Percentiles rank a stretch among this genome's conserved stretches.
phyloP scores from a whole-genome alignment of 2,113 vertebrate genomes.

The Melanotaenia duboulayi region DNA sequence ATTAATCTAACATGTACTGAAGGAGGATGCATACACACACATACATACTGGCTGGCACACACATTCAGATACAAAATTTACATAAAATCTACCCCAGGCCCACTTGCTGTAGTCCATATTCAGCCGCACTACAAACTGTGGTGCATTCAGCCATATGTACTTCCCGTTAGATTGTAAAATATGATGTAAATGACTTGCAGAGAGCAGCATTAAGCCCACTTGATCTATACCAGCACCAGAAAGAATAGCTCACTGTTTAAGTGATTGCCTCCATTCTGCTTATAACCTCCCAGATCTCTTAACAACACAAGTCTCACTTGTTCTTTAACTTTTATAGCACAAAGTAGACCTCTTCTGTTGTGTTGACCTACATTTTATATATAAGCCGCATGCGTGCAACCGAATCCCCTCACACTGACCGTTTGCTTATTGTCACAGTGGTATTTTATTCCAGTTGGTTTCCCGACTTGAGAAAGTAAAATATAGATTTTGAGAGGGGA shows the following conservation, averaged over 20 bases:
- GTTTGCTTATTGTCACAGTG: constrained; percentile 42
- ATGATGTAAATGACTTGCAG: constrained; percentile 48
- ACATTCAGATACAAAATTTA: constrained; percentile 43
- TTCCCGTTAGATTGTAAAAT: constrained; percentile 45
- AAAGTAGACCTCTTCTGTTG: constrained; percentile 37
- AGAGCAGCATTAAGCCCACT: constrained; percentile 52
- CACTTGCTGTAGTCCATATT: constrained; percentile 41
- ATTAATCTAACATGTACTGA: constrained; percentile 70
- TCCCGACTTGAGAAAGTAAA: constrained; percentile 31
- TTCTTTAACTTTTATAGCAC: constrained; percentile 30
- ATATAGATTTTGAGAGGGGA: constrained; percentile 31
- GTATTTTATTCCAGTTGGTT: constrained; percentile 26
- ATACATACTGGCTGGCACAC: constrained; percentile 31
- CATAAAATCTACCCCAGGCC: constrained; percentile 48
- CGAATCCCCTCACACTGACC: constrained; percentile 9
- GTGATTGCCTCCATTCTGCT: constrained; percentile 63
- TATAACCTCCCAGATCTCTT: constrained; percentile 60
- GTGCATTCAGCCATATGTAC: constrained; percentile 56
- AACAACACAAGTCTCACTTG: constrained; percentile 32
- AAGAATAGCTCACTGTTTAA: constrained; percentile 44
- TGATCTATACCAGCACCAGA: constrained; percentile 53
- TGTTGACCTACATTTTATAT: constrained; percentile 39
- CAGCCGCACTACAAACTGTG: constrained; percentile 32
- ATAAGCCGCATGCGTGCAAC: constrained; percentile 6
- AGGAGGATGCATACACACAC: constrained; percentile 45